phyloP scores from a whole-genome alignment of 1,140 invertebrate species.

The Ctenoplectra terminalis region DNA sequence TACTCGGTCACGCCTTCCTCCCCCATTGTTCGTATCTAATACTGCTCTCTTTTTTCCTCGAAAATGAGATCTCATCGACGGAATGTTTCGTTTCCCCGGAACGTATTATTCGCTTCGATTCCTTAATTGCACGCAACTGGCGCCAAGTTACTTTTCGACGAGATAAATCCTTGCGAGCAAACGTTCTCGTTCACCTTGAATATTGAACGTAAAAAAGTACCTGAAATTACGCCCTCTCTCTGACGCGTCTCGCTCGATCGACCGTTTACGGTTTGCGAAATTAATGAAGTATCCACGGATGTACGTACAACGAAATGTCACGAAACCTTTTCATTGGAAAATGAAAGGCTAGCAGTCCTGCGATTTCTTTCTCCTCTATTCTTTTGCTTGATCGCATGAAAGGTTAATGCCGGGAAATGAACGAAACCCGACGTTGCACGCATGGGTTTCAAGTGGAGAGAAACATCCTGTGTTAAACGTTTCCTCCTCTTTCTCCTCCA shows the following conservation, averaged over 20 bases:
- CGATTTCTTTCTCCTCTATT: not conserved
- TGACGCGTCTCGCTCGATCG: not conserved
- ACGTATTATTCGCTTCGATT: not conserved
- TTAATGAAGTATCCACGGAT: not conserved
- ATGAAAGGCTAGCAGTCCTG: not conserved
- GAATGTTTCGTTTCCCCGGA: not conserved
- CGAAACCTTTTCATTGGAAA: not conserved
- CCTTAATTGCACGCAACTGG: not conserved
- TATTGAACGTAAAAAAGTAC: not conserved
- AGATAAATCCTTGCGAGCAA: not conserved
- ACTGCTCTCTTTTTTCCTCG: slow-evolving; percentile 16
- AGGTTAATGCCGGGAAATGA: slow-evolving; percentile 23
- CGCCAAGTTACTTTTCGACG: not conserved
- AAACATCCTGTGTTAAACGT: slow-evolving; percentile 60
- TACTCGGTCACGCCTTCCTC: slow-evolving; percentile 63
- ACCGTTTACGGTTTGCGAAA: not conserved
- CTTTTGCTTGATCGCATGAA: not conserved
- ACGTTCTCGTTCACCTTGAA: slow-evolving; percentile 1
- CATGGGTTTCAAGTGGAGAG: slow-evolving; percentile 47
- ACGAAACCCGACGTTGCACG: slow-evolving; percentile 35
- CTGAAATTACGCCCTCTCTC: not conserved
- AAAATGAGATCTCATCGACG: not conserved
- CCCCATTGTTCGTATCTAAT: slow-evolving; percentile 55
- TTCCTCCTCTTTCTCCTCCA: not conserved
- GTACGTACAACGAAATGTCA: not conserved